Percentiles rank a stretch among this genome's conserved stretches.
These are phyloP conservation scores for Thamnophis elegans DNA, from an alignment of 2,797 vertebrate species.

Conservation along the genomic window DNA sequence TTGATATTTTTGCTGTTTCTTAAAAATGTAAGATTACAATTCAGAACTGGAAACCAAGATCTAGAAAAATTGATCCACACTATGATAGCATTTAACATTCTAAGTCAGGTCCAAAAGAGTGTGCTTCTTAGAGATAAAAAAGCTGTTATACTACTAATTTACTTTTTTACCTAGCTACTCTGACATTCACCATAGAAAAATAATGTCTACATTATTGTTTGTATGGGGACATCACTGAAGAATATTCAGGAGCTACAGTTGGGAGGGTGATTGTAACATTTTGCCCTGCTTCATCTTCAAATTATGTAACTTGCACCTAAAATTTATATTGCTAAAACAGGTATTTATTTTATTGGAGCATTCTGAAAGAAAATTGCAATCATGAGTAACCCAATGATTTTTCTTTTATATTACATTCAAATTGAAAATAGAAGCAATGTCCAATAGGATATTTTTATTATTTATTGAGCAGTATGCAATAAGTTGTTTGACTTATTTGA, in stretches of 20 bases:
- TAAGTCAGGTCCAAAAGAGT: not conserved
- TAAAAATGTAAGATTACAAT: not conserved
- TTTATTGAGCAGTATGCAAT: constrained; percentile 13
- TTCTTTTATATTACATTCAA: not conserved
- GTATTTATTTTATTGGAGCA: not conserved
- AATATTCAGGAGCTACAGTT: not conserved
- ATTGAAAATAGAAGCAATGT: constrained; percentile 42
- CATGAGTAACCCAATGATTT: not conserved
- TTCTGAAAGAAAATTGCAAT: not conserved
- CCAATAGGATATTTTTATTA: not conserved
- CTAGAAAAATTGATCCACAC: not conserved
- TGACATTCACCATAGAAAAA: not conserved
- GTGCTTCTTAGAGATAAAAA: not conserved
- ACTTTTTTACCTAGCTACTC: not conserved
- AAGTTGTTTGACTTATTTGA: constrained; percentile 49
- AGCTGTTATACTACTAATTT: not conserved
- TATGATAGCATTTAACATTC: not conserved
- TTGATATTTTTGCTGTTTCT: not conserved
- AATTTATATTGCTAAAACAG: not conserved
- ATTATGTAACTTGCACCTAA: not conserved
- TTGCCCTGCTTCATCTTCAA: not conserved
- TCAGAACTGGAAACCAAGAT: not conserved
- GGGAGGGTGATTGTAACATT: not conserved
- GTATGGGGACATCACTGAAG: not conserved
- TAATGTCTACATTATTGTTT: not conserved